Conservation (phyloP, 2,797 vertebrate genomes). For the Triplophysa bombifrons region DNA sequence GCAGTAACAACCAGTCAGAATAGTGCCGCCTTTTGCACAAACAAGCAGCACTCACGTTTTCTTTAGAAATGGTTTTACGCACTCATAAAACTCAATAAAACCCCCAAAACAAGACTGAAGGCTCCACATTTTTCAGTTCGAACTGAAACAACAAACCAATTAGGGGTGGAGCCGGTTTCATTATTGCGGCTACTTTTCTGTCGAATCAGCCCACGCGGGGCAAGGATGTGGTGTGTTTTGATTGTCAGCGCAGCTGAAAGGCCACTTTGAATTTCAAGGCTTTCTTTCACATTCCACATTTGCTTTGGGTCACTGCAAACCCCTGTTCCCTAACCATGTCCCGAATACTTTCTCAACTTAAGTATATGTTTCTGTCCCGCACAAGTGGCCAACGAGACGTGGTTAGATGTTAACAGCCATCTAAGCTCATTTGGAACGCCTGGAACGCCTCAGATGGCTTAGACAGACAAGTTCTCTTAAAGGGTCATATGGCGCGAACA, state of each 20-base stretch:
- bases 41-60: neutral
- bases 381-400: neutral
- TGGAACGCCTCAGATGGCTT: neutral
- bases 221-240: slow-evolving; percentile 36
- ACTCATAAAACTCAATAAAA: neutral
- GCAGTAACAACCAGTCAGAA: neutral
- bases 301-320: slow-evolving; percentile 10
- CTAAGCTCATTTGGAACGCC: neutral
- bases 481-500: too few relatives aligned
- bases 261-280: slow-evolving; percentile 31
- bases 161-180: slow-evolving; percentile 22
- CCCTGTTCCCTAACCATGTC: neutral
- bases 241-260: slow-evolving; percentile 29
- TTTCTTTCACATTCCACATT: slow-evolving; percentile 37
- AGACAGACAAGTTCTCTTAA: neutral
- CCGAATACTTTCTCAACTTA: slow-evolving; percentile 9
- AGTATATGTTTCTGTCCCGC: slow-evolving; percentile 29
- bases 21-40: neutral
- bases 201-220: slow-evolving; percentile 37
- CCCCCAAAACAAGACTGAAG: neutral
- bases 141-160: slow-evolving; percentile 42
- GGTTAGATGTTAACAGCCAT: slow-evolving; percentile 1
- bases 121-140: slow-evolving; percentile 28
- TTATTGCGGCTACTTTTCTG: slow-evolving; percentile 54
- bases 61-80: neutral